Evolutionary conservation across 2,888 invertebrate species (phyloP), one percentile per base, ranked within the genome.

Genomic region (Stenoptilia bipunctidactyla): DNA sequence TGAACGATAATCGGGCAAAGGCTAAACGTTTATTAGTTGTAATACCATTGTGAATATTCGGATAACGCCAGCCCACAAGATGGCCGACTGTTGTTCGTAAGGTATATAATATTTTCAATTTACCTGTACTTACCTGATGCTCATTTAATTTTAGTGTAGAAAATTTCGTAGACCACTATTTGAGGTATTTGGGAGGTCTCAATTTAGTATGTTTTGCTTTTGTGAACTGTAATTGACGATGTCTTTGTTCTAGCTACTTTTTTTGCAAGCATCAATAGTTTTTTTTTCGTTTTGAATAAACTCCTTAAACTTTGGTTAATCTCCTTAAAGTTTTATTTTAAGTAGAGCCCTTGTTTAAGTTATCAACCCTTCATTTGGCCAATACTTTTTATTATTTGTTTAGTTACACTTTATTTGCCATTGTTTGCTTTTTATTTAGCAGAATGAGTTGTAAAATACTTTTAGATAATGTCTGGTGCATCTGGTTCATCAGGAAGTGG

Each of bases 401-500:
- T 45, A 40, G 40, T 27, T 45, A 40, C 42, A 42, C 45, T 40
- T 37, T 15, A 8, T 35, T 41, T 42, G 37, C 42, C 42, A 40
- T 38, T 38, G 34, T 40, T 42, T 42, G 66, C 69, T 72, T 66
- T 44, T 56, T 61, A 60, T 70, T 49, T 63, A 61, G 71, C 63
- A 51, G 69, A 60, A 65, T 73, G 59, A 69, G 66, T 59, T 56
- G 56, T 74, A 62, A 72, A 67, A 59, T 72, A 62, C 62, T 80
- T 82, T 68, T 82, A 80, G 82, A 83, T 79, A 77, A 85, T 85
- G 84, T 88, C 87, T 57, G 88, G 88, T 82, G 88, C 88, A 37
- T 85, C 85, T 77, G 86, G 86, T 67, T 85, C 85, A 66, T 85
- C 85, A 75, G 85, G 85, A 58, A 74, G 86, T 58, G 85, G 85